Evolutionary conservation across 2,797 vertebrate species (phyloP), one percentile per base, ranked within the genome.

Genomic region (Sylvilagus floridanus): DNA sequence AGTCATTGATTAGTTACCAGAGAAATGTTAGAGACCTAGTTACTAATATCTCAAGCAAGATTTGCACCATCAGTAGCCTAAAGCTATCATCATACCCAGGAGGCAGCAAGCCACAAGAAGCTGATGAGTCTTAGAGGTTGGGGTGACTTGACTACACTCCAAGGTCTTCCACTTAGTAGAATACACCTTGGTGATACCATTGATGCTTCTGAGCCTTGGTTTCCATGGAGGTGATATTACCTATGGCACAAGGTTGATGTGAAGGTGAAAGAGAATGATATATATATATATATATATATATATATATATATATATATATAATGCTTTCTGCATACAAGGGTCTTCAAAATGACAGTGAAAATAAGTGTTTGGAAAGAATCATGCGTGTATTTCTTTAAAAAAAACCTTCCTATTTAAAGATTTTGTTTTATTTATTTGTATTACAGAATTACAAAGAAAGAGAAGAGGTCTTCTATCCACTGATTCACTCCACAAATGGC

Each of bases 231-330:
- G 22, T 71, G 42, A 50, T n/a, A 62, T 28, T 52, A n/a, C 24
- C 57, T n/a, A 28, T 71, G 65, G 14, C 35, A 57, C 52, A 17
- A 32, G 37, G 19, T 54, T 65, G 42, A 35, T 62, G 16, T 83
- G 21, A 68, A 77, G 13, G 50, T 37, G 60, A 79, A 91, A 92
- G 26, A 54, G 66, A 26, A 75, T 93, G 35, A 68, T 50, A 42
- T 60, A 42, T 42, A 42, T 42, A 42, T 42, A 42, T 42, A 42
- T 35, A 35, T 42, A 42, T 42, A 52, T 21, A 3, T 28, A 42
- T 42, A 42, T 42, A 42, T 42, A 42, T 42, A 42, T 42, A 42
- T 42, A 42, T 42, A 42, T 42, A 52, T 21, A 3, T 28, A 24
- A 85, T 22, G 71, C 8, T 28, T 22, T 52, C 32, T 65, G 52